These are phyloP conservation scores for Ciconia stormi DNA, from an alignment of 2,113 vertebrate species.

Conservation along the genomic window DNA sequence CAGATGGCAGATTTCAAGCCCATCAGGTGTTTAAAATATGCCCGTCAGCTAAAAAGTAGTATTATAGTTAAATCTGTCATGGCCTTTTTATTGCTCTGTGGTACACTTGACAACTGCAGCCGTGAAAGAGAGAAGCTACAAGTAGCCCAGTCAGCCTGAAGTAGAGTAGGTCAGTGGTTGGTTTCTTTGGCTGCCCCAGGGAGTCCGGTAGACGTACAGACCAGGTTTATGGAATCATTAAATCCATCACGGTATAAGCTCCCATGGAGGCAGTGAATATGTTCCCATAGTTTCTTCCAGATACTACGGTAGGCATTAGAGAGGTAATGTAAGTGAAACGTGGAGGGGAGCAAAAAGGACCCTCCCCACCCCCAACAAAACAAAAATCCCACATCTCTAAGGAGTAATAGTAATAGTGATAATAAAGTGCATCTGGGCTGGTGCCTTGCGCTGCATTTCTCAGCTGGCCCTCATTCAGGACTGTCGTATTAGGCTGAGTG, in stretches of 20 bases:
- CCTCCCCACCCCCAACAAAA: background rate
- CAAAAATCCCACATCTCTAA: conserved; percentile 54
- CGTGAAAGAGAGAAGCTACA: background rate
- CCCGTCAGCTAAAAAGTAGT: conserved; percentile 46
- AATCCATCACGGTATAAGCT: background rate
- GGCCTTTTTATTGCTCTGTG: conserved; percentile 58
- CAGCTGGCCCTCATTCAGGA: conserved; percentile 73
- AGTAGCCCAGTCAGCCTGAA: conserved; percentile 4
- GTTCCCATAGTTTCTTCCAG: background rate
- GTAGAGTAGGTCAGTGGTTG: background rate
- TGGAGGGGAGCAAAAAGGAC: background rate
- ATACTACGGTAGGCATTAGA: background rate
- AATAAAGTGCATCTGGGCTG: conserved; percentile 70
- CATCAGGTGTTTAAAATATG: conserved; percentile 67
- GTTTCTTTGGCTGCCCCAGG: background rate
- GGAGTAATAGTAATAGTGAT: conserved; percentile 72
- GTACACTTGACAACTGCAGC: conserved; percentile 51
- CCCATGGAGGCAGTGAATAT: conserved; percentile 5
- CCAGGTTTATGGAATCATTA: conserved; percentile 8
- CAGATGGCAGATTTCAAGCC: conserved; percentile 62
- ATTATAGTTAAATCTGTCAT: conserved; percentile 63
- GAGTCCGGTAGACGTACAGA: background rate
- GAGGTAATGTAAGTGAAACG: conserved; percentile 1
- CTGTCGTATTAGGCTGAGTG: conserved; percentile 63
- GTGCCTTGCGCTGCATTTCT: conserved; percentile 58